Percentiles rank a stretch among this genome's conserved stretches.
These are phyloP conservation scores for Oligia latruncula DNA, from an alignment of 2,888 invertebrate species.

Conservation along the genomic window DNA sequence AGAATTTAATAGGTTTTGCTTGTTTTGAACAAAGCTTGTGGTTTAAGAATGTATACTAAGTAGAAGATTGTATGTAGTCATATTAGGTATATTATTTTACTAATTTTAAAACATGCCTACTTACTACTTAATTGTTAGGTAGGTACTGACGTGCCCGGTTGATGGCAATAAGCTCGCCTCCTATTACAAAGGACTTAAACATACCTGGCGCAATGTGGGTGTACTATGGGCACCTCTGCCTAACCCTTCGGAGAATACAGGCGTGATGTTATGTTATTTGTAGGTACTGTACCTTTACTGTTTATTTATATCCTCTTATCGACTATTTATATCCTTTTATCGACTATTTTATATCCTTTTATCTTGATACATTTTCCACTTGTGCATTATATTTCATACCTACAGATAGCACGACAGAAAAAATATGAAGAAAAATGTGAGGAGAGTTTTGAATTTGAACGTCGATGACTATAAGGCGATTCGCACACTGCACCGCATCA, in stretches of 20 bases:
- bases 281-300: neutral
- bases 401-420: slow-evolving; percentile 7
- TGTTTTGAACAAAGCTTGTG: neutral
- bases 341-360: neutral
- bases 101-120: neutral
- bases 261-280: neutral
- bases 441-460: too few relatives aligned
- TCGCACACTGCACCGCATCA: too few relatives aligned
- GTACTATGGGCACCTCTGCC: neutral
- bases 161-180: too few relatives aligned
- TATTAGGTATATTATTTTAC: neutral
- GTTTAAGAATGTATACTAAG: neutral
- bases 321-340: slow-evolving; percentile 10
- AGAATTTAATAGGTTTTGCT: slow-evolving; percentile 18
- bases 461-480: too few relatives aligned
- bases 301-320: slow-evolving; percentile 7
- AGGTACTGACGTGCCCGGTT: neutral
- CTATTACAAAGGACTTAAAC: too few relatives aligned
- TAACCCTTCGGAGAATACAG: too few relatives aligned
- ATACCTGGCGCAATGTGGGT: neutral
- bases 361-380: slow-evolving; percentile 33
- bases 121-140: neutral
- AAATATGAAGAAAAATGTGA: too few relatives aligned
- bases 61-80: neutral
- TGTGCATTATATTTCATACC: neutral